phyloP scores from a whole-genome alignment of 1,140 invertebrate species.

The Sinonovacula constricta region DNA sequence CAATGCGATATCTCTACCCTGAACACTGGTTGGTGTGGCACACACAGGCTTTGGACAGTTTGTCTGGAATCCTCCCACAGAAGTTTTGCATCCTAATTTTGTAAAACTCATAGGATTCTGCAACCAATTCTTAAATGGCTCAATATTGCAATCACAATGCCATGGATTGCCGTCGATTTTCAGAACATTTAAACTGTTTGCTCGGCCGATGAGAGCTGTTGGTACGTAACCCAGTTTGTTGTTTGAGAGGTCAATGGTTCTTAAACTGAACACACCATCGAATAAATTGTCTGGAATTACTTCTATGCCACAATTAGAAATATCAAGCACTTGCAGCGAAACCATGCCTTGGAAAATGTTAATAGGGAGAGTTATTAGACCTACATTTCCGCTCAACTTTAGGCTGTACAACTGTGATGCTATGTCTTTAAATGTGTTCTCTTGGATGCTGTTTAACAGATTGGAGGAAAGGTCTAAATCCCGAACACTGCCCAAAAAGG shows the following conservation, averaged over 20 bases:
- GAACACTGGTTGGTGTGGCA: conserved; percentile 2
- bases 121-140: conserved; percentile 45
- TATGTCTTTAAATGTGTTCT: conserved; percentile 17
- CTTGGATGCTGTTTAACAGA: conserved; percentile 8
- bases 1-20: background rate
- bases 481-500: conserved; percentile 12
- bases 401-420: conserved; percentile 20
- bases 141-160: conserved; percentile 53
- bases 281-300: conserved; percentile 1
- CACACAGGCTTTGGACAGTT: conserved; percentile 20
- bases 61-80: background rate
- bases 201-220: background rate
- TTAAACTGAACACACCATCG: background rate
- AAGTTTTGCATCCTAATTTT: conserved; percentile 1
- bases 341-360: conserved; percentile 26
- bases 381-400: conserved; percentile 28
- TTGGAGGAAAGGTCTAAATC: conserved; percentile 36
- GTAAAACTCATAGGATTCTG: background rate
- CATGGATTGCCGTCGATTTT: conserved; percentile 46
- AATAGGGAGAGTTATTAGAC: conserved; percentile 2
- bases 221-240: conserved; percentile 33
- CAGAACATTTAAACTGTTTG: conserved; percentile 17
- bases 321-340: conserved; percentile 16
- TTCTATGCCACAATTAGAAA: conserved; percentile 32
- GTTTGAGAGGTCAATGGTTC: conserved; percentile 33